phyloP scores from a whole-genome alignment of 2,113 vertebrate species.

The Leiothrix lutea region DNA sequence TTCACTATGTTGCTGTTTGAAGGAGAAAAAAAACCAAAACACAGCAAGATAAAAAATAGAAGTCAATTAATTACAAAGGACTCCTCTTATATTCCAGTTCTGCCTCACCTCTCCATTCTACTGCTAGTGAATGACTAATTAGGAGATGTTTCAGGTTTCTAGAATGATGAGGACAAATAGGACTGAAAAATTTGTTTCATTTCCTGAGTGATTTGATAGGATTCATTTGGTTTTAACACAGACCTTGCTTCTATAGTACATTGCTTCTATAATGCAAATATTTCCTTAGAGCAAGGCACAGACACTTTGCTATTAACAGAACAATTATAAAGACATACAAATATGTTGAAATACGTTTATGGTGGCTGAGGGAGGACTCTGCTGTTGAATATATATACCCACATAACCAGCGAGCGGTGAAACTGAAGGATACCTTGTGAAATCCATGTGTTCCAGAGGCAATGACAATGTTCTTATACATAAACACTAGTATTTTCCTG shows the following conservation, averaged over 20 bases:
- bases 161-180: neutral
- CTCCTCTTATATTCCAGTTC: constrained; percentile 19
- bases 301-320: neutral
- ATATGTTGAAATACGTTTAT: neutral
- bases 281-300: neutral
- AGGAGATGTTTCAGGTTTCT: neutral
- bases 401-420: neutral
- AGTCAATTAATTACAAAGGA: constrained; percentile 24
- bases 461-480: neutral
- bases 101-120: neutral
- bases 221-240: neutral
- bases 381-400: neutral
- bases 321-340: neutral
- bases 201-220: neutral
- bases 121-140: neutral
- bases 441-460: neutral
- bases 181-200: neutral
- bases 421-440: neutral
- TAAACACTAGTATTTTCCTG: neutral
- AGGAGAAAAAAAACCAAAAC: neutral
- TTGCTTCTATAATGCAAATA: neutral
- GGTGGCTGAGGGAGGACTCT: neutral
- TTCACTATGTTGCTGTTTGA: neutral
- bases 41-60: neutral
- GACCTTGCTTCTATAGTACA: neutral